Evolutionary conservation across 2,888 invertebrate genomes (phyloP).

Genomic region (Conus canariensis): DNA sequence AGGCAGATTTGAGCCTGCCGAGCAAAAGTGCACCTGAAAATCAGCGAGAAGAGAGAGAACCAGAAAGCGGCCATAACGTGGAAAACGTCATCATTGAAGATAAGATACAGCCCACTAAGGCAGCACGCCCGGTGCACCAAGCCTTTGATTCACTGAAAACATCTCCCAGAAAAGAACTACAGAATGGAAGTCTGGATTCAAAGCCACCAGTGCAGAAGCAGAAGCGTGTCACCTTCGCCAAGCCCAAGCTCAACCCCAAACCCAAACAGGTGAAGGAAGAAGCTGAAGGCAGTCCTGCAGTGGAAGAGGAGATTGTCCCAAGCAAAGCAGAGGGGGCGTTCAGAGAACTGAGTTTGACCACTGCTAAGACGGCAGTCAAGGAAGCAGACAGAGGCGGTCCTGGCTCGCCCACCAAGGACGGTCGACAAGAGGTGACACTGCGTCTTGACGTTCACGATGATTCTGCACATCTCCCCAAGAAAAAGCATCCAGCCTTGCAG

Average conservation of each 20-base stretch:
- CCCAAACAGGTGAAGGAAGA: background rate
- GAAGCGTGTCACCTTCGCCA: background rate
- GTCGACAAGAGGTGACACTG: background rate
- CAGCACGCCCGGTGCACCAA: background rate
- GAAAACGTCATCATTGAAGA: background rate
- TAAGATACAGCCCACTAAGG: background rate
- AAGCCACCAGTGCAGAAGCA: background rate
- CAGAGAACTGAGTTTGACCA: background rate
- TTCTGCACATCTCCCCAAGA: background rate
- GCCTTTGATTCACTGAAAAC: background rate
- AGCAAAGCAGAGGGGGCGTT: background rate
- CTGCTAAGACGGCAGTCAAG: background rate
- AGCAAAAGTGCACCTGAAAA: background rate
- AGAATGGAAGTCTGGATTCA: background rate
- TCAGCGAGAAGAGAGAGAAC: background rate
- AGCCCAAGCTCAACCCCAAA: background rate
- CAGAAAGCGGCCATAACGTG: background rate
- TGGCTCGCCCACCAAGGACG: background rate
- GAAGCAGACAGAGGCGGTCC: background rate
- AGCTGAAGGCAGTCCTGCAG: background rate
- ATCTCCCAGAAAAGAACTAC: background rate
- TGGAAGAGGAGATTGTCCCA: conserved; percentile 4
- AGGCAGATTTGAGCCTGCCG: background rate
- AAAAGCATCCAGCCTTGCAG: background rate
- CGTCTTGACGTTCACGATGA: background rate